Evolutionary conservation across 1,140 invertebrate genomes (phyloP), one percentile per base, ranked within the genome.

Genomic region (Microvelia longipes): DNA sequence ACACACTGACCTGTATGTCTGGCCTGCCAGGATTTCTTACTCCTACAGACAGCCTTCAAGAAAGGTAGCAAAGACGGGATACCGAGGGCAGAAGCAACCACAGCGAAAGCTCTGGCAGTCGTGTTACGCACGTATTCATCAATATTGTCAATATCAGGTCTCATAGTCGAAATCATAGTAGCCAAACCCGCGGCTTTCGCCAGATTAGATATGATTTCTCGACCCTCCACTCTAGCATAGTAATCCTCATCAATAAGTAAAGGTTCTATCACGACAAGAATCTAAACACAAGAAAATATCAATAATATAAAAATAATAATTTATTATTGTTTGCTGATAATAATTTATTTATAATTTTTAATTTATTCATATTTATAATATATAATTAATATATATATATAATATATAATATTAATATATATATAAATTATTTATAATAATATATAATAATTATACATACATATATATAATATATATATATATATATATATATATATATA

Each of bases 111-210:
- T 76, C 98, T 83, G 1, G 98, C 97, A 13, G 98, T 99, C 0
- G 98, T 99, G 79, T 99, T 99, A 78, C 98, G 84, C 0, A 99
- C 98, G 75, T 99, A 99, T 82, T 99, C 98, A 81, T 99, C 98
- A 76, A 99, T 98, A 78, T 99, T 99, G 79, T 99, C 98, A 78
- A 99, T 99, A 84, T 99, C 98, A 2, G 98, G 98, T 81, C 98
- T 85, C 98, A 99, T 99, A 0, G 97, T 99, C 0, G 97, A 99
- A 76, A 99, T 99, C 98, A 99, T 99, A 11, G 98, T 99, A 0
- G 98, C 98, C 28, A 99, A 83, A 71, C 98, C 98, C n/a, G 98
- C 98, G 25, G 98, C 98, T 83, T 99, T 99, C 0, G 98, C 96
- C 75, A 99, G 83, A 83, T 99, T 99, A 0, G 96, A 99, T 76